phyloP scores from a whole-genome alignment of 1,140 invertebrate genomes.

The Ceratosolen fusciceps region DNA sequence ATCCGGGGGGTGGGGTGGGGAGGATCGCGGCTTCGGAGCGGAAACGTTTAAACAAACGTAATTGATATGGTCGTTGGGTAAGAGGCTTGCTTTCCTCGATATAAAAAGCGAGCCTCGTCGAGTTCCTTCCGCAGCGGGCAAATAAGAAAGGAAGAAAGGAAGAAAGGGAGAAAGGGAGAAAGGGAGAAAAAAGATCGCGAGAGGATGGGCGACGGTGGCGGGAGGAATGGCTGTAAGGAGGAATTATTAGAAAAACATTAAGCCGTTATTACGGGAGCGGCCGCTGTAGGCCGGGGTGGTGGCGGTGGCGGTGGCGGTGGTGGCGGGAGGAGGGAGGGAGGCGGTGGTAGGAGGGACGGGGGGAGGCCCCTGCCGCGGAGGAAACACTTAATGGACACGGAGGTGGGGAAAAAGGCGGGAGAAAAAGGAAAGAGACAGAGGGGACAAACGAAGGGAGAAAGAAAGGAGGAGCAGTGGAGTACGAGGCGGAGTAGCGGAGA shows the following conservation, averaged over 20 bases:
- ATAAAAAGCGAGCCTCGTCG: too few relatives aligned
- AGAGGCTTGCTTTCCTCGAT: too few relatives aligned
- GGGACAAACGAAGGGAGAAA: not conserved
- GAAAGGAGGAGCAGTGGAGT: too few relatives aligned
- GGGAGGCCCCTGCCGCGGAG: too few relatives aligned
- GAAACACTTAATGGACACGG: conserved; percentile 28
- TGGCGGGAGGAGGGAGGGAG: not conserved
- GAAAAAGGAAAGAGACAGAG: not conserved
- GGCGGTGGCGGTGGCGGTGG: not conserved
- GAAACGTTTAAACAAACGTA: not conserved
- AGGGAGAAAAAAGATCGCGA: not conserved
- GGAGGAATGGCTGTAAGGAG: too few relatives aligned
- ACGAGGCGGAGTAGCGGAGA: too few relatives aligned
- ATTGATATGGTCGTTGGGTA: not conserved
- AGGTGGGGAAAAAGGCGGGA: not conserved
- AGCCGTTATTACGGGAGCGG: conserved; percentile 7
- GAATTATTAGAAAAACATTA: not conserved
- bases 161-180: conserved; percentile 11
- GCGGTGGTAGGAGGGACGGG: too few relatives aligned
- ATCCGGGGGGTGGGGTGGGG: too few relatives aligned
- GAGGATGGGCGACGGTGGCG: too few relatives aligned
- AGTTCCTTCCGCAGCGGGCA: too few relatives aligned
- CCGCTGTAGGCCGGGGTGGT: not conserved
- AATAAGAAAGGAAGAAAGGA: not conserved
- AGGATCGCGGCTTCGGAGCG: not conserved